A percentile compares a stretch with the other conserved stretches of the same genome.
These are phyloP conservation scores for Sinella curviseta DNA, from an alignment of 1,140 invertebrate species.

Conservation along the genomic window DNA sequence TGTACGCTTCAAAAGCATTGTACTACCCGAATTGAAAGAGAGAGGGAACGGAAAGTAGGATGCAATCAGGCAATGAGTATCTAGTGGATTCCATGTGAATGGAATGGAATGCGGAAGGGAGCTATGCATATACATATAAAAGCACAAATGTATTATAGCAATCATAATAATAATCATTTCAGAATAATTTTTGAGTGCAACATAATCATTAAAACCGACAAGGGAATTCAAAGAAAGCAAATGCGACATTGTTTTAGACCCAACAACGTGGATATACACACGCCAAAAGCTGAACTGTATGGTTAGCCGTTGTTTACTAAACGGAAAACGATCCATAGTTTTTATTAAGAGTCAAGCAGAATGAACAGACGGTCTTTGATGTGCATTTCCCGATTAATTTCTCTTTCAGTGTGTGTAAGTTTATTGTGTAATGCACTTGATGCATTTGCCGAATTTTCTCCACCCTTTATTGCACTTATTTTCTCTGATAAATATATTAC, in stretches of 20 bases:
- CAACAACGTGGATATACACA: neutral
- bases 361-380: too few species aligned
- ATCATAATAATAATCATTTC: conserved; percentile 12
- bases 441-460: neutral
- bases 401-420: too few species aligned
- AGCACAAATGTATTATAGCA: neutral
- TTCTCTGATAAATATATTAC: too few species aligned
- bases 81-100: neutral
- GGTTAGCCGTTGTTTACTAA: too few species aligned
- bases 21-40: neutral
- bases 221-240: neutral
- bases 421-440: neutral
- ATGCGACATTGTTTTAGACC: neutral
- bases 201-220: conserved; percentile 19
- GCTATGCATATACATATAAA: neutral
- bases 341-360: neutral
- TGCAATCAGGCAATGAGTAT: too few species aligned
- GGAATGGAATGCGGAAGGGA: neutral
- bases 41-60: neutral
- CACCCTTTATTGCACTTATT: neutral
- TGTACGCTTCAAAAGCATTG: neutral
- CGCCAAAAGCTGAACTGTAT: too few species aligned
- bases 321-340: neutral
- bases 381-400: conserved; percentile 18
- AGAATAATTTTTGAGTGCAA: conserved; percentile 6